These are phyloP conservation scores for Pachymerium ferrugineum DNA, from an alignment of 2,888 invertebrate genomes.

Conservation along the genomic window DNA sequence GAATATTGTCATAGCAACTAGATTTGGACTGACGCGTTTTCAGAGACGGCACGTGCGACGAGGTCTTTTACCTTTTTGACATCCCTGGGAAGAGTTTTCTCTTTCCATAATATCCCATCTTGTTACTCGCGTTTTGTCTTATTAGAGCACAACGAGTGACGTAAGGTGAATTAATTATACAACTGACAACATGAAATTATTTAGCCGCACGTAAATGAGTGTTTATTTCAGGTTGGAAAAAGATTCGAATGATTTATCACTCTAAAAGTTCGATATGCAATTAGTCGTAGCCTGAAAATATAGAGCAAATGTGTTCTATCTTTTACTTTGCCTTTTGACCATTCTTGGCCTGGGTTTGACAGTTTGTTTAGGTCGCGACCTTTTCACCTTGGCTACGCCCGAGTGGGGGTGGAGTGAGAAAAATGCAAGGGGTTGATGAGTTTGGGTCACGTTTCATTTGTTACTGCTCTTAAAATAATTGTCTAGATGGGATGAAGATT, in stretches of 20 bases:
- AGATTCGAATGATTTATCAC: background rate
- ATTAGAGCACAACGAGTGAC: slow-evolving; percentile 6
- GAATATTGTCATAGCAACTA: no score
- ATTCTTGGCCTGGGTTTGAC: slow-evolving; percentile 21
- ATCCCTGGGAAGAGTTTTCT: no score
- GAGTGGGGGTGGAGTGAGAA: slow-evolving; percentile 1
- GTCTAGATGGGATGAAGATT: background rate
- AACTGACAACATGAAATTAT: background rate
- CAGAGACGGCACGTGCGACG: background rate
- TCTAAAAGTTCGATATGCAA: background rate
- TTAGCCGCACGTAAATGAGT: no score
- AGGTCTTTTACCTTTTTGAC: no score
- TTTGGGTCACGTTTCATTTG: background rate
- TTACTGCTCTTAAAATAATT: background rate
- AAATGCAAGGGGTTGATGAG: background rate
- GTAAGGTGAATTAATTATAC: background rate
- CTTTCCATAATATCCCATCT: background rate
- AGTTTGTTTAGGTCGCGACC: slow-evolving; percentile 18
- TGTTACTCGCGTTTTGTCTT: background rate
- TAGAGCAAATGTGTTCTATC: slow-evolving; percentile 19
- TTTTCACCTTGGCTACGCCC: slow-evolving; percentile 21
- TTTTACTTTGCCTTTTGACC: slow-evolving; percentile 25
- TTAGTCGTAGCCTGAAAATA: background rate
- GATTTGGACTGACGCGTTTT: no score
- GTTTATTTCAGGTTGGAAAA: background rate